Conservation (phyloP, 2,113 vertebrate genomes). For the Anthoscopus minutus region DNA sequence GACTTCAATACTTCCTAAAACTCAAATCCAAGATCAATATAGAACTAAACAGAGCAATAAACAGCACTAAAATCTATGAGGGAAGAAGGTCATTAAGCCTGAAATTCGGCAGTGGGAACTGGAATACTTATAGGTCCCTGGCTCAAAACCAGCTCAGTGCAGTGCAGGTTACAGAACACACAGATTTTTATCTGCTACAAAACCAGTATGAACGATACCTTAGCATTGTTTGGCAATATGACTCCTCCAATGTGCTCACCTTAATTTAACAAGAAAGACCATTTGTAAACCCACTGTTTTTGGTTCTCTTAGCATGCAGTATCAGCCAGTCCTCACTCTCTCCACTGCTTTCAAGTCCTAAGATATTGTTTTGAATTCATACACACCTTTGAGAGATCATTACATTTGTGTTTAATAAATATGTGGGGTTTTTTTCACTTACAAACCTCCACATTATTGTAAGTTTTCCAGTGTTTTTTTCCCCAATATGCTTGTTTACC, state of each 20-base stretch:
- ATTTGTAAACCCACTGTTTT: neutral
- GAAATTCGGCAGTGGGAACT: neutral
- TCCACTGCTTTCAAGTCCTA: neutral
- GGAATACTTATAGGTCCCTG: neutral
- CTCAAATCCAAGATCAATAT: neutral
- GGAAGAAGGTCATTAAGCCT: neutral
- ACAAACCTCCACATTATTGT: neutral
- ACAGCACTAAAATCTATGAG: neutral
- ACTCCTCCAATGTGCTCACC: neutral
- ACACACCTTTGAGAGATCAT: neutral
- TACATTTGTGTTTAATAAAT: neutral
- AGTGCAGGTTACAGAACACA: neutral
- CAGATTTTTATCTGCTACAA: neutral
- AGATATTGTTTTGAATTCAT: neutral
- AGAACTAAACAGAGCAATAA: neutral
- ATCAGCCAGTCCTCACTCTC: neutral
- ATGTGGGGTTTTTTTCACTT: neutral
- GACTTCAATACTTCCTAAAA: neutral
- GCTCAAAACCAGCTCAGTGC: neutral
- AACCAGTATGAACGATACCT: neutral
- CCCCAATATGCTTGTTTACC: slow-evolving; percentile 69
- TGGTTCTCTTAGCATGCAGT: neutral
- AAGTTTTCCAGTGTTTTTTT: neutral
- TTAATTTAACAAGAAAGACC: neutral
- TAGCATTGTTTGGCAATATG: neutral